Percentiles rank a stretch among this genome's conserved stretches.
phyloP scores from a whole-genome alignment of 2,888 invertebrate species.

The Eutolmus rufibarbis region DNA sequence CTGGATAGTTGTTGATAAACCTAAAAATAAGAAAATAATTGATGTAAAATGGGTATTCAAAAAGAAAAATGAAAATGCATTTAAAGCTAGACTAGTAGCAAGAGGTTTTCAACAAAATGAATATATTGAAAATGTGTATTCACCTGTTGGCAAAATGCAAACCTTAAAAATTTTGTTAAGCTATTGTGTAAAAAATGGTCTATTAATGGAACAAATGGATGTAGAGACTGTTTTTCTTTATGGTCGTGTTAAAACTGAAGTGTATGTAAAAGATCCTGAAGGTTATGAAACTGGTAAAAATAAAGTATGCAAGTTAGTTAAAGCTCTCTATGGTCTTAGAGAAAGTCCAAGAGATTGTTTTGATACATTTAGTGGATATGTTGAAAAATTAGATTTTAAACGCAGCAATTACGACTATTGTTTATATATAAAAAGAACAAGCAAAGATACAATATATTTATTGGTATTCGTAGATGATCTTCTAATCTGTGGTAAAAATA shows the following conservation, averaged over 20 bases:
- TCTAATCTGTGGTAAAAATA: conserved; percentile 41
- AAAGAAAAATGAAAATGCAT: conserved; percentile 50
- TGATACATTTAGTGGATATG: conserved; percentile 44
- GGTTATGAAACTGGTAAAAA: conserved; percentile 51
- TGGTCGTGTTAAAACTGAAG: conserved; percentile 46
- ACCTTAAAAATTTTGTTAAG: too few relatives aligned
- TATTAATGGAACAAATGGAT: too few relatives aligned
- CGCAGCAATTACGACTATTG: conserved; percentile 47
- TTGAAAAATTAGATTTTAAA: conserved; percentile 49
- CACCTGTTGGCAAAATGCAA: conserved; percentile 43
- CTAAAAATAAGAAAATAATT: too few relatives aligned
- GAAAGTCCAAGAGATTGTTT: conserved; percentile 44
- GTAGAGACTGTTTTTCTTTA: conserved; percentile 50
- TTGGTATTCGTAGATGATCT: conserved; percentile 44
- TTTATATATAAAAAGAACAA: conserved; percentile 23
- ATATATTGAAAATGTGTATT: neutral
- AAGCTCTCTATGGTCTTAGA: conserved; percentile 52
- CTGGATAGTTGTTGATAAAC: too few relatives aligned
- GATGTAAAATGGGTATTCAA: too few relatives aligned
- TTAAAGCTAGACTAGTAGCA: conserved; percentile 50
- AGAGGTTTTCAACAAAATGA: conserved; percentile 47
- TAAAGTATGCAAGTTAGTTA: conserved; percentile 54
- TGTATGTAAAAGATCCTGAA: conserved; percentile 52
- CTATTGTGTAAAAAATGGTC: too few relatives aligned
- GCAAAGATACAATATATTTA: conserved; percentile 8